These are phyloP conservation scores for Calameuta idolon DNA, from an alignment of 2,888 invertebrate genomes.

Conservation along the genomic window DNA sequence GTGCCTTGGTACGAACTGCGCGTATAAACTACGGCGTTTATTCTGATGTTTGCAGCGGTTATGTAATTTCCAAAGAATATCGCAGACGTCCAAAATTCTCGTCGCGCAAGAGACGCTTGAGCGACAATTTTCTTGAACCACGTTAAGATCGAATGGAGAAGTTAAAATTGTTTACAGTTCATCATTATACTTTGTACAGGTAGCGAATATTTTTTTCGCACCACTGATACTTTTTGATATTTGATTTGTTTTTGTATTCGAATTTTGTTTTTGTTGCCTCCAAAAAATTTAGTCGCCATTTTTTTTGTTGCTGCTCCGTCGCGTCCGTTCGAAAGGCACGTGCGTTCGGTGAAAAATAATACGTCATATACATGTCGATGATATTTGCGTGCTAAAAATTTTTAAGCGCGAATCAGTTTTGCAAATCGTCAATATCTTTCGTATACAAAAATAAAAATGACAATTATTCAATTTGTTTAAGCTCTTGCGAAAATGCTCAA, in stretches of 20 bases:
- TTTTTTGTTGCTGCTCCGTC: too few relatives aligned
- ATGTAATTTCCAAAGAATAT: not conserved
- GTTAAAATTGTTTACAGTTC: not conserved
- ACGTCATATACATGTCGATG: too few relatives aligned
- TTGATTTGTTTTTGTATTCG: not conserved
- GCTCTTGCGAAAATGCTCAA: not conserved
- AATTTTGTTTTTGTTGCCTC: too few relatives aligned
- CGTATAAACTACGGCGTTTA: not conserved
- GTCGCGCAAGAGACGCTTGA: not conserved
- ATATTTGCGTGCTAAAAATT: too few relatives aligned
- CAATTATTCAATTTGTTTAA: not conserved
- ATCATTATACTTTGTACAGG: not conserved
- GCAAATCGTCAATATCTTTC: not conserved
- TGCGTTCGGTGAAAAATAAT: too few relatives aligned
- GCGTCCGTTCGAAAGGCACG: too few relatives aligned
- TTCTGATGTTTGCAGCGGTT: not conserved
- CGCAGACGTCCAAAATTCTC: not conserved
- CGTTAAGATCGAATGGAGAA: not conserved
- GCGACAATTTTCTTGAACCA: not conserved
- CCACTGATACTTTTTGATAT: not conserved
- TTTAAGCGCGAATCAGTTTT: not conserved
- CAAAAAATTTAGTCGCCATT: too few relatives aligned
- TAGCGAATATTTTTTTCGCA: not conserved
- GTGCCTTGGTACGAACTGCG: conserved; percentile 16
- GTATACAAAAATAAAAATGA: not conserved